Evolutionary conservation across 1,140 invertebrate species (phyloP).

Genomic region (Bombus confusus): DNA sequence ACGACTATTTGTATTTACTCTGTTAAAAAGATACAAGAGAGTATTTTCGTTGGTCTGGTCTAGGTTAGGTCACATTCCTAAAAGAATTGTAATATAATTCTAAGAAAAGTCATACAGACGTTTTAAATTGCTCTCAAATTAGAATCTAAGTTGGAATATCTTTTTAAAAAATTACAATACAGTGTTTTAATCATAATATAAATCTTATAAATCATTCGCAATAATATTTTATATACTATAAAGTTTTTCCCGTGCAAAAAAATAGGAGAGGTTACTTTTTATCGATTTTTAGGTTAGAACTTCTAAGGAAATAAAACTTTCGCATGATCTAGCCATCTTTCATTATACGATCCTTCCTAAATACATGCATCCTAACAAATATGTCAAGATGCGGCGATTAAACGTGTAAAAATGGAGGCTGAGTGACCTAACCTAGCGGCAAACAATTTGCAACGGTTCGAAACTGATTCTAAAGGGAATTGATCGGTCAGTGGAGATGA

Average conservation of each 20-base stretch:
- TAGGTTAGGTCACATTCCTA: too few species aligned
- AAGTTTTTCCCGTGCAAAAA: neutral
- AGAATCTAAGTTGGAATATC: neutral
- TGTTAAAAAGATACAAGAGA: too few species aligned
- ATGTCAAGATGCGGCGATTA: neutral
- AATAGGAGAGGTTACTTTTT: neutral
- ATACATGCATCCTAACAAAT: neutral
- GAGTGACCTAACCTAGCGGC: neutral
- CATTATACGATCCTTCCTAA: neutral
- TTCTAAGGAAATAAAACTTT: neutral
- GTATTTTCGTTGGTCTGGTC: too few species aligned
- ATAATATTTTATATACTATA: too few species aligned
- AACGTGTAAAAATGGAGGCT: neutral
- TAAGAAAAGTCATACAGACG: too few species aligned
- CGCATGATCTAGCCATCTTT: neutral
- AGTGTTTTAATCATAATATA: neutral
- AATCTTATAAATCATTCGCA: too few species aligned
- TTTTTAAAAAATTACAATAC: neutral
- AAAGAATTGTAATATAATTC: too few species aligned
- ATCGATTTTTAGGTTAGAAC: neutral
- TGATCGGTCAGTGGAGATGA: neutral
- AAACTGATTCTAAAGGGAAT: neutral
- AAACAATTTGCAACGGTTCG: neutral
- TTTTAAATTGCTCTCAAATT: neutral
- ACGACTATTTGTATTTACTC: too few species aligned